Base-by-base conservation (phyloP, 2,113 vertebrate genomes). In the Typhlomys cinereus region DNA sequence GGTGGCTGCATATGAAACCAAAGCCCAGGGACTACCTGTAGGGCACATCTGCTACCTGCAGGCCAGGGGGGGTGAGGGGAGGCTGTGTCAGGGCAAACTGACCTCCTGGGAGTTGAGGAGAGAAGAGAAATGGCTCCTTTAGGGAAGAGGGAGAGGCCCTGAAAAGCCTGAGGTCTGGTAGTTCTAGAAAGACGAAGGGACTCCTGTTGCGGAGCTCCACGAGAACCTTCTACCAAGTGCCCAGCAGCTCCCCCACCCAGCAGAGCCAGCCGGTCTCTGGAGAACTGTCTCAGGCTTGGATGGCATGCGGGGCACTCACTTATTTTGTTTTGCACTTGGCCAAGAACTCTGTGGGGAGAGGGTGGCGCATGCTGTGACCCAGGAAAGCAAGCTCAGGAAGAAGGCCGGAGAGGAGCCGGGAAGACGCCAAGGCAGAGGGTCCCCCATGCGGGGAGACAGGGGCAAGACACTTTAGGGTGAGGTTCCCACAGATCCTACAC, bases 251-350 rank as follows among this genome's bases (percentile, higher is more conserved):
- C 85, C 27, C 69, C 48, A 23, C 29, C 61, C 50, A 34, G 25
- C 4, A 41, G 34, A 66, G 87, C 62, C 78, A 89, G 34, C n/a
- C 0, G 7, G 21, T 74, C 78, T 92, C 85, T 73, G 20, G 90
- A 92, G 85, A 92, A 62, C 81, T 39, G 71, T 48, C 61, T 62
- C 64, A 41, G 90, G 54, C 18, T 23, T 67, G 12, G 61, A 84
- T 18, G 36, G 66, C 88, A 86, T 67, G 31, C 27, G 71, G 54
- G 83, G 84, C 31, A 89, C 91, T 75, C 46, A 34, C 73, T 71
- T 41, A 10, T 7, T 92, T 90, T 82, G 39, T 36, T 85, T 85
- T 87, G 67, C 44, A 67, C 29, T 91, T 80, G 59, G 92, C 66
- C 48, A 88, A 92, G 74, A 82, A 73, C 52, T 14, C 34, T 59